phyloP scores from a whole-genome alignment of 2,113 vertebrate genomes.

The Gasterosteus aculeatus region DNA sequence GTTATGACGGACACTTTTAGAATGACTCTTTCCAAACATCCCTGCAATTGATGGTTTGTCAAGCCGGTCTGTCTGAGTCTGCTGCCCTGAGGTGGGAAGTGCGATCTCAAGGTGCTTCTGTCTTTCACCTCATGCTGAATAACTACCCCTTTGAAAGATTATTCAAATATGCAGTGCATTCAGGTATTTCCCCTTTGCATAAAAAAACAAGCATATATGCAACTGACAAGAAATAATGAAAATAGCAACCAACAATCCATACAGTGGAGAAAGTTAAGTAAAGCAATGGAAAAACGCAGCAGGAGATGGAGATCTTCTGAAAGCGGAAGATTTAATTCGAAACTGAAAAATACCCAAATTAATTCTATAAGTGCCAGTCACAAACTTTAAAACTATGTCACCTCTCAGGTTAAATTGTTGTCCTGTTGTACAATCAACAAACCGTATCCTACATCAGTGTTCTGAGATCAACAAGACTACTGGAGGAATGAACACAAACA shows the following conservation, averaged over 20 bases:
- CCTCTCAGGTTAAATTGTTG: neutral
- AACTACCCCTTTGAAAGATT: conserved; percentile 26
- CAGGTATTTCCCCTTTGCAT: conserved; percentile 37
- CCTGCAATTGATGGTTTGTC: neutral
- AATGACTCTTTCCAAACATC: neutral
- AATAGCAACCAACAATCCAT: conserved; percentile 3
- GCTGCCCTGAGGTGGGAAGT: neutral
- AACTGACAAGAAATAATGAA: conserved; percentile 25
- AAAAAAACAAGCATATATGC: conserved; percentile 22
- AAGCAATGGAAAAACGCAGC: neutral
- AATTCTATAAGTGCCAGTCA: neutral
- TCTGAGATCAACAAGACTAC: conserved; percentile 41
- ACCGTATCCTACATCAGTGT: neutral
- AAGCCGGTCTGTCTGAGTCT: conserved; percentile 6
- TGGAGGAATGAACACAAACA: neutral
- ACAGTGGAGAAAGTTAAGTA: conserved; percentile 13
- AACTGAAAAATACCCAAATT: neutral
- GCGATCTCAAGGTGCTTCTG: conserved; percentile 26
- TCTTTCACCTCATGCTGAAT: neutral
- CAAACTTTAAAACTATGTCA: neutral
- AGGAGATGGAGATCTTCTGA: neutral
- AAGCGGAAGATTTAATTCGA: neutral
- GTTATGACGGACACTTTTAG: neutral
- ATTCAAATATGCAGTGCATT: conserved; percentile 31
- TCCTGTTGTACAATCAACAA: neutral